These are phyloP conservation scores for Chloroceryle inda DNA, from an alignment of 2,797 vertebrate genomes.

Conservation along the genomic window DNA sequence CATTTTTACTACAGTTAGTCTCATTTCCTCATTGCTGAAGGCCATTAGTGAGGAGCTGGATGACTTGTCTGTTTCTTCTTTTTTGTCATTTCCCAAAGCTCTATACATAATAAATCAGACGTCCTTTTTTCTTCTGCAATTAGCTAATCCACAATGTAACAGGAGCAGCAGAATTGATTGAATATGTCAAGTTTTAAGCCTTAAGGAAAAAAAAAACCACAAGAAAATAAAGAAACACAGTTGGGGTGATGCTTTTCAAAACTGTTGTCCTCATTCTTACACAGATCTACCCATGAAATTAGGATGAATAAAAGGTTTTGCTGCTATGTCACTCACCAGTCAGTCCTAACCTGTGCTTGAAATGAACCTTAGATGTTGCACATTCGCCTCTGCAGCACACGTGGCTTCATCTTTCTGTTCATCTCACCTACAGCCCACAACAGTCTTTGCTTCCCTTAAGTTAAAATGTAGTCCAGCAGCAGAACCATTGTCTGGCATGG, in stretches of 20 bases:
- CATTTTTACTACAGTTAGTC: constrained; percentile 44
- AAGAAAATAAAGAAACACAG: neutral
- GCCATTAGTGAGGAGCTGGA: constrained; percentile 26
- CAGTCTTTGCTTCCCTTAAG: neutral
- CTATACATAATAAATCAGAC: constrained; percentile 45
- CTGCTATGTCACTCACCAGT: neutral
- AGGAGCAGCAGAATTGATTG: neutral
- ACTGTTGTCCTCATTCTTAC: neutral
- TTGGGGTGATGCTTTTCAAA: neutral
- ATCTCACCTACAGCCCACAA: neutral
- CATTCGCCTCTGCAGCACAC: neutral
- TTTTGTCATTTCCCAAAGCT: constrained; percentile 24
- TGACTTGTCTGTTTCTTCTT: constrained; percentile 30
- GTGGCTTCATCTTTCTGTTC: neutral
- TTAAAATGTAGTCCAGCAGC: neutral
- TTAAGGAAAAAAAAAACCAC: neutral
- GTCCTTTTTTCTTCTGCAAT: constrained; percentile 13
- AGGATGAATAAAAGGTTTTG: neutral
- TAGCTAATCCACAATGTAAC: neutral
- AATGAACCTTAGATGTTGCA: neutral
- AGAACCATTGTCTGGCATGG: neutral
- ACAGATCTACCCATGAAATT: neutral
- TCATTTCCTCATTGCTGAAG: constrained; percentile 16
- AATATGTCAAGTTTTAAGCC: neutral
- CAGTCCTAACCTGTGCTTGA: neutral